Conservation (phyloP, 2,888 invertebrate species). For the Xanthorhoe spadicearia region DNA sequence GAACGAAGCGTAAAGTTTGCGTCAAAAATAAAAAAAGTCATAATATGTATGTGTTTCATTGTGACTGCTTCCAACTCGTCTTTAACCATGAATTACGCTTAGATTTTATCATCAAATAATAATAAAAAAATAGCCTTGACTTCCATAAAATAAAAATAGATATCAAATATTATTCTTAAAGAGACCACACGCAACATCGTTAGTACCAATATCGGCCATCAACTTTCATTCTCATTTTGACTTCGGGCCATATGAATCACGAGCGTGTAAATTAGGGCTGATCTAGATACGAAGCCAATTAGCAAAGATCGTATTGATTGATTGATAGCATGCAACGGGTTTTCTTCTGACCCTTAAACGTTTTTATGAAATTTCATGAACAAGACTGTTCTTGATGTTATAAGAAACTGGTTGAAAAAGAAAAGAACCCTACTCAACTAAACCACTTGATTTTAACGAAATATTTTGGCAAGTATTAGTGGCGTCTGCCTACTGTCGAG, state of each 20-base stretch:
- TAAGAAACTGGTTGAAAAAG: neutral
- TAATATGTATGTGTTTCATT: too few species aligned
- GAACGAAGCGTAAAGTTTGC: too few species aligned
- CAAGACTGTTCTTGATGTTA: neutral
- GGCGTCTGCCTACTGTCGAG: too few species aligned
- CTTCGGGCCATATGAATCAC: slow-evolving; percentile 70
- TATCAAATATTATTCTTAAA: neutral
- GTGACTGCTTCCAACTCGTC: neutral
- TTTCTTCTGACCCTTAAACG: slow-evolving; percentile 3
- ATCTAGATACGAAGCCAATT: slow-evolving; percentile 38
- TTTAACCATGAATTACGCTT: neutral
- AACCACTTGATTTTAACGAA: too few species aligned
- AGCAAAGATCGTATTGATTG: slow-evolving; percentile 25
- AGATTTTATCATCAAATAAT: too few species aligned
- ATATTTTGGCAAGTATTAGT: too few species aligned
- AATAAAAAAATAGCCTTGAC: too few species aligned
- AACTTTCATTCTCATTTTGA: slow-evolving; percentile 65
- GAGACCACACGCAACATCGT: slow-evolving; percentile 69
- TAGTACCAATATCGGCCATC: slow-evolving; percentile 54
- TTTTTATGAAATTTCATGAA: neutral
- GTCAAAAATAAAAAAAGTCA: too few species aligned
- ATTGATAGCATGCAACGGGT: slow-evolving; percentile 27
- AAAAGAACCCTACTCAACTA: too few species aligned
- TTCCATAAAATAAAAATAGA: too few species aligned
- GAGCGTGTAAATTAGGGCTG: slow-evolving; percentile 45